Percentiles rank a stretch among this genome's conserved stretches.
Conservation (phyloP, 1,140 invertebrate species). For the Drosophila sechellia region DNA sequence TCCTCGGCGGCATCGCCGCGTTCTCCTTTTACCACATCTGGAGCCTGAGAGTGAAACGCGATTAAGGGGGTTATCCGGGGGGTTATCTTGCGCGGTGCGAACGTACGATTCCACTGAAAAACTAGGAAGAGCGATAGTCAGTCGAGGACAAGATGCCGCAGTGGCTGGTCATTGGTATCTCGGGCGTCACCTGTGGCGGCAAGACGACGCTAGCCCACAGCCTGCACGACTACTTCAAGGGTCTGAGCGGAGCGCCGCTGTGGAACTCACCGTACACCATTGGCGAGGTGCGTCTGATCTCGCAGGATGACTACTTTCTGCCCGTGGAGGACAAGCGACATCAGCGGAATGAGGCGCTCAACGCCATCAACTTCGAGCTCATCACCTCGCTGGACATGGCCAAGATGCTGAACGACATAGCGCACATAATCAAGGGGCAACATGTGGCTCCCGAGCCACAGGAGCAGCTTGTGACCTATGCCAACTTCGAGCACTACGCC, state of each 20-base stretch:
- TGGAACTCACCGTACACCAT: slow-evolving; percentile 81
- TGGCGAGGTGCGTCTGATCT: slow-evolving; percentile 86
- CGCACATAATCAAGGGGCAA: slow-evolving; percentile 65
- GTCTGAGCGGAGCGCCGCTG: slow-evolving; percentile 49
- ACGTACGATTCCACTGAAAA: slow-evolving; percentile 18
- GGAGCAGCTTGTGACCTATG: slow-evolving; percentile 45
- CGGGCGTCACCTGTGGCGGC: slow-evolving; percentile 91
- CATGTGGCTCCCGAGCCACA: slow-evolving; percentile 32
- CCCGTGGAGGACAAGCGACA: slow-evolving; percentile 89
- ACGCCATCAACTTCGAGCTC: slow-evolving; percentile 92
- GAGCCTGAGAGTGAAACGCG: slow-evolving; percentile 62
- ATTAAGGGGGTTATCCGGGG: slow-evolving; percentile 26
- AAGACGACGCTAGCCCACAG: slow-evolving; percentile 90
- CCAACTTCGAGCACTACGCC: slow-evolving; percentile 76
- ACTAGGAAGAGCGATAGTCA: slow-evolving; percentile 37
- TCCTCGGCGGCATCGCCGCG: slow-evolving; percentile 87
- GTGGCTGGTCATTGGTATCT: slow-evolving; percentile 90
- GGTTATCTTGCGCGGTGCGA: slow-evolving; percentile 18
- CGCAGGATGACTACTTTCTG: slow-evolving; percentile 92
- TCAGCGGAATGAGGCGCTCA: slow-evolving; percentile 87
- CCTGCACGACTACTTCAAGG: slow-evolving; percentile 85
- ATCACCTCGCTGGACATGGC: slow-evolving; percentile 91
- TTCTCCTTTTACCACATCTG: slow-evolving; percentile 88
- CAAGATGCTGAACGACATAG: slow-evolving; percentile 86
- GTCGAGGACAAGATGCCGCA: slow-evolving; percentile 79